Evolutionary conservation across 2,888 invertebrate species (phyloP).

Genomic region (Epinotia bilunana): DNA sequence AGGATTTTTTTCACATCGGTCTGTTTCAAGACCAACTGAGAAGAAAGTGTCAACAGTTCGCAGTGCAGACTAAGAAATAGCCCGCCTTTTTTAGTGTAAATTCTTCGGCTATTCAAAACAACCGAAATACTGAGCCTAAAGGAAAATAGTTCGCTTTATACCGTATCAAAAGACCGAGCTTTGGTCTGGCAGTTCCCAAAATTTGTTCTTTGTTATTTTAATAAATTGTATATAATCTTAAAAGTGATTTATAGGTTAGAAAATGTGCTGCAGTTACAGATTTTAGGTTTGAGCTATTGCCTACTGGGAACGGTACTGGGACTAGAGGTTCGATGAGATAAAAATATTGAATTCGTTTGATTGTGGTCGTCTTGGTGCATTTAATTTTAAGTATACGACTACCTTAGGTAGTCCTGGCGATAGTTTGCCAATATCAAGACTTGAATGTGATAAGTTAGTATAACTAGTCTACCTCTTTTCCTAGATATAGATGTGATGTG

Average conservation of each 20-base stretch:
- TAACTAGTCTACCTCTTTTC: conserved; percentile 36
- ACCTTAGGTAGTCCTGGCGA: conserved; percentile 12
- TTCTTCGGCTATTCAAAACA: background rate
- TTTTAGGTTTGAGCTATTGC: background rate
- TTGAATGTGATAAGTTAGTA: conserved; percentile 14
- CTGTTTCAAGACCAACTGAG: no score
- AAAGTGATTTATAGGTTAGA: background rate
- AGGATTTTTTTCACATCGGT: no score
- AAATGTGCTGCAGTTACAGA: background rate
- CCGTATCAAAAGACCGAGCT: background rate
- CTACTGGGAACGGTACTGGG: background rate
- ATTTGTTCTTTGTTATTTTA: background rate
- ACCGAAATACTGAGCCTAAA: background rate
- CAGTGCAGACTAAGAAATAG: no score
- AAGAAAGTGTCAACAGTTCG: no score
- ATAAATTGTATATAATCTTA: background rate
- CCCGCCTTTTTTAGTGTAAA: background rate
- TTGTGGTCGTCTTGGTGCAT: conserved; percentile 19
- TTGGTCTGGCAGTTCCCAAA: background rate
- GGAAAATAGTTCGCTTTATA: background rate
- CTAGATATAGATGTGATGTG: conserved; percentile 29
- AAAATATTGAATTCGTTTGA: conserved; percentile 1
- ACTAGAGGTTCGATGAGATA: background rate
- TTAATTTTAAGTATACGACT: conserved; percentile 12
- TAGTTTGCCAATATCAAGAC: conserved; percentile 18